These are phyloP conservation scores for Apodemia duryi DNA, from an alignment of 2,888 invertebrate genomes.

Conservation along the genomic window DNA sequence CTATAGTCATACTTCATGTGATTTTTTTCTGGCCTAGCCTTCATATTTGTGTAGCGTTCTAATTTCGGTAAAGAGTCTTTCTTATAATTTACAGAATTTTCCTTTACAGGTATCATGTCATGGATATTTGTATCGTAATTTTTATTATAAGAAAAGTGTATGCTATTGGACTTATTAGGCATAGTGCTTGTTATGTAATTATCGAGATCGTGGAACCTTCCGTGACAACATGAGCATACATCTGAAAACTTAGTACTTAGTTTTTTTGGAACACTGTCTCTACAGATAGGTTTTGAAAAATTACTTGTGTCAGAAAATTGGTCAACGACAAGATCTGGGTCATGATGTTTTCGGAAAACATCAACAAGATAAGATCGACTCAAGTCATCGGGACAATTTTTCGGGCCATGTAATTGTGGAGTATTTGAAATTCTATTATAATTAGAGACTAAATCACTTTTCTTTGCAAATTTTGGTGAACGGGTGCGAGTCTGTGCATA, in stretches of 20 bases:
- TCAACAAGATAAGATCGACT: constrained; percentile 40
- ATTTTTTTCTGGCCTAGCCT: constrained; percentile 39
- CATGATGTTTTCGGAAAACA: constrained; percentile 51
- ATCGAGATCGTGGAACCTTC: constrained; percentile 53
- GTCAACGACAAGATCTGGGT: constrained; percentile 37
- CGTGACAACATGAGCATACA: constrained; percentile 54
- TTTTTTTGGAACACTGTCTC: constrained; percentile 35
- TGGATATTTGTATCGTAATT: constrained; percentile 59
- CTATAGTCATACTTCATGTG: constrained; percentile 33
- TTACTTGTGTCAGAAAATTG: constrained; percentile 45
- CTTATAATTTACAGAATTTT: constrained; percentile 39
- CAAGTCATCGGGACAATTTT: constrained; percentile 13
- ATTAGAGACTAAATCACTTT: constrained; percentile 7
- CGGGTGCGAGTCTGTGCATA: constrained; percentile 42
- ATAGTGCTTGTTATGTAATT: constrained; percentile 29
- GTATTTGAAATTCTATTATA: constrained; percentile 1
- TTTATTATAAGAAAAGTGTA: constrained; percentile 26
- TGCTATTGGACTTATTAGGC: neutral
- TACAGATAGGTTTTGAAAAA: constrained; percentile 55
- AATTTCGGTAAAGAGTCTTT: constrained; percentile 34
- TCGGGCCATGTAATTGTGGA: neutral
- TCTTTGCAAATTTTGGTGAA: constrained; percentile 34
- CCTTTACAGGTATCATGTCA: constrained; percentile 61
- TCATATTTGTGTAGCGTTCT: constrained; percentile 32
- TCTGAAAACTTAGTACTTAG: constrained; percentile 36